These are phyloP conservation scores for Cyprinodon diabolis DNA, from an alignment of 2,797 vertebrate species.

Conservation along the genomic window DNA sequence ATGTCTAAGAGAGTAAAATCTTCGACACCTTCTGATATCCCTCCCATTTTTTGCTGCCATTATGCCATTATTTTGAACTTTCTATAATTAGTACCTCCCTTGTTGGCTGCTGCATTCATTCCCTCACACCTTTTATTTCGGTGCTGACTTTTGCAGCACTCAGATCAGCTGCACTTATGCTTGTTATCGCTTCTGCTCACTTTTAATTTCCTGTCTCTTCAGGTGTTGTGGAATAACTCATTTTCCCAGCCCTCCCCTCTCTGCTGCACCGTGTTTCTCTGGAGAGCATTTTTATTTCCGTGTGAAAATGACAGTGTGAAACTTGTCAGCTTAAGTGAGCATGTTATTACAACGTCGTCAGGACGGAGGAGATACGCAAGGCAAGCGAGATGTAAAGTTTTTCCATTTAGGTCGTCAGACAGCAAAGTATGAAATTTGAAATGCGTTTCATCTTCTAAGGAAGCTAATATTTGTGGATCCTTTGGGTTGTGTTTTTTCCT, in stretches of 20 bases:
- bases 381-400: conserved; percentile 33
- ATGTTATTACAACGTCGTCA: conserved; percentile 39
- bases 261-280: neutral
- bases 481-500: neutral
- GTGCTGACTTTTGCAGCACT: conserved; percentile 19
- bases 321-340: conserved; percentile 49
- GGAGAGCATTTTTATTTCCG: conserved; percentile 38
- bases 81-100: neutral
- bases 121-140: neutral
- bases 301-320: conserved; percentile 60
- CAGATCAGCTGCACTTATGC: conserved; percentile 15
- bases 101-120: neutral
- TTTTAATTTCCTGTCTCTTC: conserved; percentile 55
- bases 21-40: neutral
- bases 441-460: conserved; percentile 18
- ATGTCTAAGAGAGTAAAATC: neutral
- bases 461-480: neutral
- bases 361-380: conserved; percentile 32
- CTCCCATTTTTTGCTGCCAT: no score
- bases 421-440: conserved; percentile 39
- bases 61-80: neutral
- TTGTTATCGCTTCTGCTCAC: conserved; percentile 24
- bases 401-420: conserved; percentile 39
- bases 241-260: neutral
- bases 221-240: conserved; percentile 11